Percentiles rank a stretch among this genome's conserved stretches.
Conservation (phyloP, 1,140 invertebrate genomes). For the Penaeus japonicus region DNA sequence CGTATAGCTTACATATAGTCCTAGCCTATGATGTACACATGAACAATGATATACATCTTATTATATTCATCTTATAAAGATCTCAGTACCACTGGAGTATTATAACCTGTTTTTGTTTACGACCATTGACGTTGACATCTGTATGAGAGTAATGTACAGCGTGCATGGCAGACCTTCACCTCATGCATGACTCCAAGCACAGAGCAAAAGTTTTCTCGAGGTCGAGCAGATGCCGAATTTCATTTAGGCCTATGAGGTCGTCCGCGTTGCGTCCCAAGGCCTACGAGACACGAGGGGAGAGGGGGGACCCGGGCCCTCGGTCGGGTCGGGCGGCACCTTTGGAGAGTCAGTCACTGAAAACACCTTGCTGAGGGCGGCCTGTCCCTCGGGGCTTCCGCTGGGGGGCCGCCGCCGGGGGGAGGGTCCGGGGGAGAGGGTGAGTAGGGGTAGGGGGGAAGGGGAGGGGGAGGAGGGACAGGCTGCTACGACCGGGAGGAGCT, state of each 20-base stretch:
- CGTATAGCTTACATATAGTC: slow-evolving; percentile 25
- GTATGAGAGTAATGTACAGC: neutral
- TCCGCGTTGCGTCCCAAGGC: too few species aligned
- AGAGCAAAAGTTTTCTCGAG: too few species aligned
- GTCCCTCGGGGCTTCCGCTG: neutral
- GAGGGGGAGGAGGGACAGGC: neutral
- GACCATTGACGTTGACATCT: neutral
- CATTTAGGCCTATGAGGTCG: too few species aligned
- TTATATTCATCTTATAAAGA: slow-evolving; percentile 11
- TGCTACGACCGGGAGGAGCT: neutral
- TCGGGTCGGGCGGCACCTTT: too few species aligned
- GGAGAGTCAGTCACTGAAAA: neutral
- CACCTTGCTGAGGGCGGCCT: neutral
- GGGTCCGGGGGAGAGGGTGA: neutral
- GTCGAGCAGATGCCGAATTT: too few species aligned
- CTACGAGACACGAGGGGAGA: too few species aligned
- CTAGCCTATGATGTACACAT: slow-evolving; percentile 29
- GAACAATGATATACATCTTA: slow-evolving; percentile 39
- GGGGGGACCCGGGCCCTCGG: too few species aligned
- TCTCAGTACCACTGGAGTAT: neutral
- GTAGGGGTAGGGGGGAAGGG: neutral
- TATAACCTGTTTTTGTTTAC: neutral
- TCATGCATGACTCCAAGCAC: too few species aligned
- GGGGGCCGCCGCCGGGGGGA: neutral
- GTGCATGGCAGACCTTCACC: too few species aligned